Evolutionary conservation across 1,140 invertebrate genomes (phyloP).

Genomic region (Whitmania pigra): DNA sequence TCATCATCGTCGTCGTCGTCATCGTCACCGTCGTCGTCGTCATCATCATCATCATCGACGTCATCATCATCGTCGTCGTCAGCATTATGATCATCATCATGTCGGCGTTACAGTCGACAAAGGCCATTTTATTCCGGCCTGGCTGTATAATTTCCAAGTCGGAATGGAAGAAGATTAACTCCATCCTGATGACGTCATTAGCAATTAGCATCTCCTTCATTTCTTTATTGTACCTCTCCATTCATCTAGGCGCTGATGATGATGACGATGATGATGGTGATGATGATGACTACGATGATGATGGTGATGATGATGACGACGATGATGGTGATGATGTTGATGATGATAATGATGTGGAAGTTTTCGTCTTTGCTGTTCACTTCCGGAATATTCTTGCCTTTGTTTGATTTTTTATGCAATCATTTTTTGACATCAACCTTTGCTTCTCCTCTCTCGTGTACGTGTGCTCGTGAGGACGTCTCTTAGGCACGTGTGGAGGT

Average conservation of each 20-base stretch:
- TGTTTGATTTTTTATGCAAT: no score
- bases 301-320: background rate
- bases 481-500: no score
- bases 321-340: background rate
- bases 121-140: background rate
- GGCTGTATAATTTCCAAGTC: background rate
- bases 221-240: background rate
- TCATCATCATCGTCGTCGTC: background rate
- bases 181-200: background rate
- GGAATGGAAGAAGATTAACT: background rate
- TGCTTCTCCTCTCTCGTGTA: no score
- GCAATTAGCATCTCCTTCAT: background rate
- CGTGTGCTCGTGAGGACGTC: no score
- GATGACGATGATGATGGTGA: background rate
- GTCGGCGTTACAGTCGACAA: background rate
- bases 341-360: background rate
- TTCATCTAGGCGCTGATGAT: background rate
- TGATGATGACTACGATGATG: background rate
- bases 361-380: no score
- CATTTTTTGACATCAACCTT: no score
- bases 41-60: background rate
- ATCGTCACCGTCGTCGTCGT: background rate
- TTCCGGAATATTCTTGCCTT: no score
- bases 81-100: slow-evolving; percentile 6
- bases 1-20: no score